Conservation (phyloP, 1,140 invertebrate species). For the Drosophila rhopaloa region DNA sequence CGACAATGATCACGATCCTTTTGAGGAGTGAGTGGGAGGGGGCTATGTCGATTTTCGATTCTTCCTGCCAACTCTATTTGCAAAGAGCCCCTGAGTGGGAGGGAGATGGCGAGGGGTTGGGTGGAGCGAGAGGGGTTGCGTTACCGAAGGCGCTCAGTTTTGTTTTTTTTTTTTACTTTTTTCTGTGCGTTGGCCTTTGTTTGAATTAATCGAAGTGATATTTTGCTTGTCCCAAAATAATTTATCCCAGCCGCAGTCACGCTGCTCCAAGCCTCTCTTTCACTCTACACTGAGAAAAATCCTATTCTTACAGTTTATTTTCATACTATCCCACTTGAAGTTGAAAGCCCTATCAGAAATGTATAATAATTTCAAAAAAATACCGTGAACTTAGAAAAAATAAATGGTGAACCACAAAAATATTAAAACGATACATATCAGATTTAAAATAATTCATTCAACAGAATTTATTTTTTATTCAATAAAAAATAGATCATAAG, state of each 20-base stretch:
- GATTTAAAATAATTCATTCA: too few relatives aligned
- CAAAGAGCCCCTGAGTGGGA: conserved; percentile 26
- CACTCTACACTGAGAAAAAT: conserved; percentile 5
- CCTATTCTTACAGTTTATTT: background rate
- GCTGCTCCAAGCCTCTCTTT: conserved; percentile 11
- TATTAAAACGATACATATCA: too few relatives aligned
- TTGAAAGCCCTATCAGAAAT: too few relatives aligned
- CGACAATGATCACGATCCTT: conserved; percentile 1
- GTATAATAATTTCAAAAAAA: too few relatives aligned
- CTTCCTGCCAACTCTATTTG: conserved; percentile 63
- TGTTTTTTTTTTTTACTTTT: background rate
- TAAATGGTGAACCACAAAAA: too few relatives aligned
- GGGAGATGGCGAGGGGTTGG: conserved; percentile 7
- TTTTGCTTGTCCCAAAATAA: conserved; percentile 83
- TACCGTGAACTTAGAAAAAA: too few relatives aligned
- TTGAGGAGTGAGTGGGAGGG: conserved; percentile 5
- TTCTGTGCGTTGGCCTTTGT: conserved; percentile 59
- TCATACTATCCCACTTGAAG: too few relatives aligned
- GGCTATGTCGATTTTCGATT: conserved; percentile 17
- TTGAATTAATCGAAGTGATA: conserved; percentile 83
- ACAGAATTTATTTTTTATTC: too few relatives aligned
- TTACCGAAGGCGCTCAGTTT: conserved; percentile 4
- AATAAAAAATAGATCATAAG: too few relatives aligned
- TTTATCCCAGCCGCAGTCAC: conserved; percentile 59
- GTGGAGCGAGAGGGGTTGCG: background rate